Conservation (phyloP, 2,113 vertebrate genomes). For the Prionailurus bengalensis region DNA sequence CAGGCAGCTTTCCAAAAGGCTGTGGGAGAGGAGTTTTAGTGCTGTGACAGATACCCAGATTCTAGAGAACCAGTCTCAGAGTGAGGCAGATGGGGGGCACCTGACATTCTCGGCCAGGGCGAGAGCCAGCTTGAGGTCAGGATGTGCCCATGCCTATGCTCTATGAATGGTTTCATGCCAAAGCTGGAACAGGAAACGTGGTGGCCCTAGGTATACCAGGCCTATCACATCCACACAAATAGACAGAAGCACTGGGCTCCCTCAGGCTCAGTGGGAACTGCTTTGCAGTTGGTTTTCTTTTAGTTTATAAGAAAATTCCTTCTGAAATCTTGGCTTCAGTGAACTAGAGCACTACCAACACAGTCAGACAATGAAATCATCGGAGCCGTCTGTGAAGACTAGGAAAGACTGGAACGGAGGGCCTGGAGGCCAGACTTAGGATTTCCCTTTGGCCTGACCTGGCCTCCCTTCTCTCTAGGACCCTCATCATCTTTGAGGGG, state of each 20-base stretch:
- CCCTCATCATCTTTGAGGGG: background rate
- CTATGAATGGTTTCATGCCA: background rate
- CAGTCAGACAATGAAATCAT: background rate
- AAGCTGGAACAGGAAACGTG: background rate
- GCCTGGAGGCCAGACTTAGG: background rate
- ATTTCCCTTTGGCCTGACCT: background rate
- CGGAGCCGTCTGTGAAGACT: background rate
- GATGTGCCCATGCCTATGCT: background rate
- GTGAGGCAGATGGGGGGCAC: background rate
- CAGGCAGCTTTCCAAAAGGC: background rate
- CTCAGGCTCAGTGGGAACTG: background rate
- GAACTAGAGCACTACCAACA: background rate
- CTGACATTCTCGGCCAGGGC: background rate
- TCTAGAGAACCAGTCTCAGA: background rate
- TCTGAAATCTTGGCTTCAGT: background rate
- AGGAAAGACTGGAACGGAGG: background rate
- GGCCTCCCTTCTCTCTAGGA: background rate
- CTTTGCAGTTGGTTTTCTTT: background rate
- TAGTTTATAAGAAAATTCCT: background rate
- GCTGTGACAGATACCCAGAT: background rate
- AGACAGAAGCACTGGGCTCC: background rate
- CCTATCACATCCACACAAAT: accelerated
- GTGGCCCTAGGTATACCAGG: background rate
- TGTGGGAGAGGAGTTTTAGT: background rate
- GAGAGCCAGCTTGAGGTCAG: background rate